Base-by-base conservation (phyloP, 2,888 invertebrate genomes). In the Vannuccia rotundouncinata region DNA sequence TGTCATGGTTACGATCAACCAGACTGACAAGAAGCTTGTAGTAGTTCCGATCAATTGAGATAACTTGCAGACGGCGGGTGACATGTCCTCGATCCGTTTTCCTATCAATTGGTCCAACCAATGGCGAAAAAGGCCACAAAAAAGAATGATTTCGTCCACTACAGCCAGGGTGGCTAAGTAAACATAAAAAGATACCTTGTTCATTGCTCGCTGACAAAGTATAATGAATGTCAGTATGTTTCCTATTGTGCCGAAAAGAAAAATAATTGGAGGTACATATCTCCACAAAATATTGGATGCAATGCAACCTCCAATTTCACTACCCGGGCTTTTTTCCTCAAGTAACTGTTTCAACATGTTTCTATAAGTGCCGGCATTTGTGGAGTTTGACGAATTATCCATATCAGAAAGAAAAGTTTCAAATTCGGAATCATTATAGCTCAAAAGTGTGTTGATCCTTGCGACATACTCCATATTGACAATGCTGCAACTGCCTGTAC, bases 1-100 rank as follows among this genome's bases (percentile, higher is more conserved):
- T 0, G 87, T 87, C 1, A 87, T 85, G 0, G 86, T 86, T 13
- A 87, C 85, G 76, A 87, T 86, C 13, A 87, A 82, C 86, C 86
- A 87, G 0, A 86, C 86, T 0, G 85, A 85, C 2, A 84, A 83
- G 80, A 85, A 85, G 78, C 86, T 86, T 79, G 84, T 83, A 5
- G 85, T 83, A 81, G 85, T 86, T 0, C 85, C 85, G 0, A 86
- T 73, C 27, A 84, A 83, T 0, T 83, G 82, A 13, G 84, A 83
- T 10, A 83, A 13, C 80, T 86, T 87, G 81, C 87, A 87, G 31
- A 84, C 74, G 83, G 84, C 84, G 75, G 84, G 82, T n/a, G 84
- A 83, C 66, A 83, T 82, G 77, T 84, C 82, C 60, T 83, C 82
- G 10, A 85, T 76, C 31, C 85, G 85, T n/a, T 82, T 74, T 0